These are phyloP conservation scores for Pyrochroa serraticornis DNA, from an alignment of 2,888 invertebrate genomes.

Conservation along the genomic window DNA sequence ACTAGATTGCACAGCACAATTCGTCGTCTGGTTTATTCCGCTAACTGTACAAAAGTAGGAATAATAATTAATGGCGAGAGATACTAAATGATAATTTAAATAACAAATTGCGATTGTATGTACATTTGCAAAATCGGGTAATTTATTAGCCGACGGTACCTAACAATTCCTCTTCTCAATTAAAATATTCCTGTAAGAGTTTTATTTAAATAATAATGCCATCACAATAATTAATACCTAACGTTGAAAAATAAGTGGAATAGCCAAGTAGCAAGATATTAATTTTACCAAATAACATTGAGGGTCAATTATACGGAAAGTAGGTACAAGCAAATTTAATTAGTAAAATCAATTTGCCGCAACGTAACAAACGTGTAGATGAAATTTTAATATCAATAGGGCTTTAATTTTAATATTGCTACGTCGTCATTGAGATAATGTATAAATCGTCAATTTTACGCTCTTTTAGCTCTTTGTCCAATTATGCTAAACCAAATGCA, in stretches of 20 bases:
- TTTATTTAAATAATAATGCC: no score
- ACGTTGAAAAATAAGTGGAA: no score
- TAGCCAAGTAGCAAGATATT: no score
- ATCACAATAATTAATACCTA: no score
- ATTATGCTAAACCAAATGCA: constrained; percentile 44
- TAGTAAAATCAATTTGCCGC: background rate
- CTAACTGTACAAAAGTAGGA: constrained; percentile 28
- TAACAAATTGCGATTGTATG: constrained; percentile 33
- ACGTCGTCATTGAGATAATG: constrained; percentile 33
- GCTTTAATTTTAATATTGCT: constrained; percentile 41
- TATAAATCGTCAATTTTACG: constrained; percentile 43
- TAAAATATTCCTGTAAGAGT: background rate
- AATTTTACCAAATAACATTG: background rate
- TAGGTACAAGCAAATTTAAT: background rate
- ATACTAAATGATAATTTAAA: constrained; percentile 35
- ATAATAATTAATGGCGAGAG: constrained; percentile 32
- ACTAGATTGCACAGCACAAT: constrained; percentile 34
- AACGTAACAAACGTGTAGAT: constrained; percentile 2
- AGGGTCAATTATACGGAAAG: background rate
- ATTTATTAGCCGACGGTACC: constrained; percentile 12
- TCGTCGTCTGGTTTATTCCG: constrained; percentile 33
- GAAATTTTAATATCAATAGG: constrained; percentile 43
- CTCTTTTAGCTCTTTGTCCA: constrained; percentile 42
- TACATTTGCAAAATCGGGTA: constrained; percentile 17
- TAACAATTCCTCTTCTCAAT: constrained; percentile 9